Percentiles rank a stretch among this genome's conserved stretches.
phyloP scores from a whole-genome alignment of 2,113 vertebrate species.

The Campylorhamphus procurvoides region DNA sequence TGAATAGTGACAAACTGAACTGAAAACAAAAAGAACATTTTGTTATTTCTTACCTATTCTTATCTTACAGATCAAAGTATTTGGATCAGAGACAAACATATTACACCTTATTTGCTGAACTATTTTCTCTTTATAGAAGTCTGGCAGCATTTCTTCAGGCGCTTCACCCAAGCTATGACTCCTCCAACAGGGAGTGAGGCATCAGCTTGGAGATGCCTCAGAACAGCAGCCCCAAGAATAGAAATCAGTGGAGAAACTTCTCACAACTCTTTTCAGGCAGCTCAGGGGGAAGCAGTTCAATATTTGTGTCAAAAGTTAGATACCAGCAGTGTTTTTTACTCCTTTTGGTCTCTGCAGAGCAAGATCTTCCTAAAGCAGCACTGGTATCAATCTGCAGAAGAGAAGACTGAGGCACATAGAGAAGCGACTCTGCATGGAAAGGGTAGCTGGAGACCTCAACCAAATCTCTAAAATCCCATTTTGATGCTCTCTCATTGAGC shows the following conservation, averaged over 20 bases:
- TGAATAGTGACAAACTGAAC: neutral
- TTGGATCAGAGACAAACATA: neutral
- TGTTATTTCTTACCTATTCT: neutral
- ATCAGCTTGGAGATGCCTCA: neutral
- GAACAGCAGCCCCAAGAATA: neutral
- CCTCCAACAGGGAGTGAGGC: neutral
- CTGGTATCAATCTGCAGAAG: neutral
- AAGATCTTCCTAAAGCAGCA: neutral
- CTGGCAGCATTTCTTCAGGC: neutral
- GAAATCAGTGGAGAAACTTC: neutral
- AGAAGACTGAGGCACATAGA: neutral
- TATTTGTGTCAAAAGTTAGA: neutral
- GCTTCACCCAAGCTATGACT: neutral
- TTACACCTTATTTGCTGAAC: neutral
- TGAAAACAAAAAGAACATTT: neutral
- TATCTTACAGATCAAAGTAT: constrained; percentile 33
- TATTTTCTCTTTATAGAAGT: neutral
- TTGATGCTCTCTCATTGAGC: neutral
- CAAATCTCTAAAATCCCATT: neutral
- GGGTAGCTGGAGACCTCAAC: neutral
- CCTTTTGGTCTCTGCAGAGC: neutral
- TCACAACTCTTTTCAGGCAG: neutral
- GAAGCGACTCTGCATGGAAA: neutral
- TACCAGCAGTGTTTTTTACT: neutral
- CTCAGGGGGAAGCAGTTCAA: neutral